phyloP scores from a whole-genome alignment of 1,140 invertebrate genomes.

The Xylocopa sonorina region DNA sequence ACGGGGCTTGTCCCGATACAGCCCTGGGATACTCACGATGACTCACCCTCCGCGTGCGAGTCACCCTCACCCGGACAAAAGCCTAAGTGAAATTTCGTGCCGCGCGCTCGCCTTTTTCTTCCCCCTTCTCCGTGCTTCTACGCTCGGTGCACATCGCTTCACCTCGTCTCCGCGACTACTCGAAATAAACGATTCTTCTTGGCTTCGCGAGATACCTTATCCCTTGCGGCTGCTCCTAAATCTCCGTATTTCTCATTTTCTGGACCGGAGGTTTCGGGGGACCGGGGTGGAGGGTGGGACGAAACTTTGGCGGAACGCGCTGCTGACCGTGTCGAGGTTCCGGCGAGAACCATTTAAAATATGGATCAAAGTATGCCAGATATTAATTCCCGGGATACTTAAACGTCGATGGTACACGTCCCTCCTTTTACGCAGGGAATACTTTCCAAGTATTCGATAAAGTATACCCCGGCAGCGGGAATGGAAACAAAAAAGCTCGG shows the following conservation, averaged over 20 bases:
- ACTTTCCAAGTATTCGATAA: neutral
- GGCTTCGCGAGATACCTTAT: constrained; percentile 48
- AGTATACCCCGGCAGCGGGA: neutral
- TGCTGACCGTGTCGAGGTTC: constrained; percentile 13
- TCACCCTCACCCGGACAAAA: constrained; percentile 55
- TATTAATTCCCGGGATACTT: constrained; percentile 27
- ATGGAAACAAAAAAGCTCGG: neutral
- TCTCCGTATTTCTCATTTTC: constrained; percentile 38
- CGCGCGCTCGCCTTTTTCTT: constrained; percentile 27
- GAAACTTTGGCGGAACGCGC: constrained; percentile 47
- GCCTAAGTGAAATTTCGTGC: constrained; percentile 70
- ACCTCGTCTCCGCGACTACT: constrained; percentile 49
- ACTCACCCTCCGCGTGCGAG: constrained; percentile 53
- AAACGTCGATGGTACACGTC: neutral
- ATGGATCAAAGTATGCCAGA: neutral
- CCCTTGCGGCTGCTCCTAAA: constrained; percentile 37
- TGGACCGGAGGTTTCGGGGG: too few relatives aligned
- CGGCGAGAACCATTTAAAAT: constrained; percentile 16
- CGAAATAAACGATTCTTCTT: constrained; percentile 63
- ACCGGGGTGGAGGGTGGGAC: too few relatives aligned
- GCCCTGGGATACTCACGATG: constrained; percentile 42
- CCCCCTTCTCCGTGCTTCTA: neutral
- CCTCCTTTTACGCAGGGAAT: neutral
- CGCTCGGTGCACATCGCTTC: constrained; percentile 13
- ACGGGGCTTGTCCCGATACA: constrained; percentile 41